Percentiles rank a stretch among this genome's conserved stretches.
These are phyloP conservation scores for Megaustenia siamemsis DNA, from an alignment of 2,888 invertebrate species.

Conservation along the genomic window DNA sequence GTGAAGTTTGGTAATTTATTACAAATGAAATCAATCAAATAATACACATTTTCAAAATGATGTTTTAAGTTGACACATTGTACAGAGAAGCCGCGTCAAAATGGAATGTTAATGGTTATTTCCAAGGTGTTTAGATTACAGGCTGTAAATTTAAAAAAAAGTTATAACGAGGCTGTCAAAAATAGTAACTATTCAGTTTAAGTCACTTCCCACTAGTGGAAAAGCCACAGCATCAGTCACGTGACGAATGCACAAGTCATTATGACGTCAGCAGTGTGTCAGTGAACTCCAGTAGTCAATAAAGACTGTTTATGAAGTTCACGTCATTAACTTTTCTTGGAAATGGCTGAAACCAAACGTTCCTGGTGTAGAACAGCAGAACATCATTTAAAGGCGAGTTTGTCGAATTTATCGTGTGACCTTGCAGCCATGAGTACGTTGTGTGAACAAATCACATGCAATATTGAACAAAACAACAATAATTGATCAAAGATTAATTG, in stretches of 20 bases:
- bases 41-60: no score
- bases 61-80: no score
- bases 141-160: no score
- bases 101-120: no score
- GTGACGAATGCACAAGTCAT: constrained; percentile 54
- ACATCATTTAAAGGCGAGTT: neutral
- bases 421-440: neutral
- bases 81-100: no score
- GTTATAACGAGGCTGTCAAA: no score
- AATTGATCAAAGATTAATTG: no score
- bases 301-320: constrained; percentile 39
- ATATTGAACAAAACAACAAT: no score
- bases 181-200: constrained; percentile 4
- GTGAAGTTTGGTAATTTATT: neutral
- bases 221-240: constrained; percentile 48
- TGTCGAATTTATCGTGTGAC: neutral
- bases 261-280: constrained; percentile 50
- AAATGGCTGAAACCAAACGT: constrained; percentile 35
- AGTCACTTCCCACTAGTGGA: constrained; percentile 34
- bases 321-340: constrained; percentile 48
- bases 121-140: no score
- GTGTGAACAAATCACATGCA: no score
- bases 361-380: neutral
- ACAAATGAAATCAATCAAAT: no score
- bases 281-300: constrained; percentile 37